Conservation (phyloP, 2,888 invertebrate species). For the Agelastica alni region DNA sequence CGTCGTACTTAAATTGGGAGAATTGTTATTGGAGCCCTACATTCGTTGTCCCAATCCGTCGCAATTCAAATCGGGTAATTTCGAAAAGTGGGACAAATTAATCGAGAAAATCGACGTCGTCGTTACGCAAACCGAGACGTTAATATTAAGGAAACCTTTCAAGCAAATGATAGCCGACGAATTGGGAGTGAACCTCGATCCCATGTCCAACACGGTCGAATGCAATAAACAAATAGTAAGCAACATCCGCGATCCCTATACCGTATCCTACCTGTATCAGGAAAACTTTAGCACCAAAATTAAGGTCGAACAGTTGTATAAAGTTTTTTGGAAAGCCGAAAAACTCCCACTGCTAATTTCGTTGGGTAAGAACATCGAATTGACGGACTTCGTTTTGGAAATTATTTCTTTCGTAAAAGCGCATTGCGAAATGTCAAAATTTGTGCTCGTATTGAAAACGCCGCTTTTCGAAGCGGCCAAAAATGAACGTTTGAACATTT, state of each 20-base stretch:
- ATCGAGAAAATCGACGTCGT: slow-evolving; percentile 35
- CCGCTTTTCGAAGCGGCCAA: slow-evolving; percentile 23
- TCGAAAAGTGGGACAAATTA: slow-evolving; percentile 34
- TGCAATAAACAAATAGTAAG: too few relatives aligned
- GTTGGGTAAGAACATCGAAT: slow-evolving; percentile 28
- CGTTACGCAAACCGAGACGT: slow-evolving; percentile 28
- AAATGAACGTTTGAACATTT: slow-evolving; percentile 29
- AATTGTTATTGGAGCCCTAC: slow-evolving; percentile 33
- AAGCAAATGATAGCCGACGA: slow-evolving; percentile 31
- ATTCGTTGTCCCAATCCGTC: slow-evolving; percentile 27
- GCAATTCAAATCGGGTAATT: slow-evolving; percentile 18
- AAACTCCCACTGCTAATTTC: slow-evolving; percentile 34
- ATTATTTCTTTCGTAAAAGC: slow-evolving; percentile 35
- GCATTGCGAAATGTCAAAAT: slow-evolving; percentile 33
- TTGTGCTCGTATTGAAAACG: slow-evolving; percentile 32
- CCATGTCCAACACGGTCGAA: slow-evolving; percentile 14
- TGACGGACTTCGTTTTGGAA: slow-evolving; percentile 32
- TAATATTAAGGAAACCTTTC: slow-evolving; percentile 27
- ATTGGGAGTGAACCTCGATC: too few relatives aligned
- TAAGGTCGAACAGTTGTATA: slow-evolving; percentile 32
- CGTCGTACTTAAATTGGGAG: slow-evolving; percentile 38
- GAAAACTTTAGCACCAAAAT: slow-evolving; percentile 29
- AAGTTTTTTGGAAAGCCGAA: slow-evolving; percentile 40
- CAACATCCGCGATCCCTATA: slow-evolving; percentile 18
- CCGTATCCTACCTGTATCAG: slow-evolving; percentile 37